A percentile compares a stretch with the other conserved stretches of the same genome.
Conservation (phyloP, 2,797 vertebrate genomes). For the Pipistrellus kuhlii region DNA sequence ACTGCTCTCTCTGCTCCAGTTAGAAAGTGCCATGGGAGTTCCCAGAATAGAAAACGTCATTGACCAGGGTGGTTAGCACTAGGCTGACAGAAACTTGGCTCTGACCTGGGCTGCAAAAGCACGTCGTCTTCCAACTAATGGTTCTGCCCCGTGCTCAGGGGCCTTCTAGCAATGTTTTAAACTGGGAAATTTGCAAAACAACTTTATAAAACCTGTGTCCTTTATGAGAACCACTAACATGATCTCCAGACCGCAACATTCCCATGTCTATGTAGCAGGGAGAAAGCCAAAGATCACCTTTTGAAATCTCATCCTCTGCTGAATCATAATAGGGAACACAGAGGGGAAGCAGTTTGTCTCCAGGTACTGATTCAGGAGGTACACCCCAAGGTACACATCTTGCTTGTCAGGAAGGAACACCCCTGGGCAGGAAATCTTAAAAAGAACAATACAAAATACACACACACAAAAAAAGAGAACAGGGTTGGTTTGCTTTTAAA, state of each 20-base stretch:
- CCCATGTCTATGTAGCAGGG: not conserved
- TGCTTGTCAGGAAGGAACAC: conserved; percentile 89
- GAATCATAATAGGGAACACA: conserved; percentile 89
- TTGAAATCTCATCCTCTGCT: conserved; percentile 90
- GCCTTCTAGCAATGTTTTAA: not conserved
- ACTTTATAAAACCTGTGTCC: not conserved
- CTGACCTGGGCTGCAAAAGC: conserved; percentile 50
- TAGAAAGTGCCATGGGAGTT: conserved; percentile 71
- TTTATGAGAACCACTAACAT: conserved; percentile 10
- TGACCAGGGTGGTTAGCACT: conserved; percentile 49
- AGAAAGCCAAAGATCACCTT: conserved; percentile 86
- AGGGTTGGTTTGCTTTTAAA: not conserved
- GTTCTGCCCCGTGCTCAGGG: not conserved
- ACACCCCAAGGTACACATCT: conserved; percentile 88
- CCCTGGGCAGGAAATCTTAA: conserved; percentile 89
- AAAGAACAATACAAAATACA: conserved; percentile 40
- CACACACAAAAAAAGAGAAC: conserved; percentile 36
- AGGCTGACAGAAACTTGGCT: conserved; percentile 68
- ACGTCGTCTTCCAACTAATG: not conserved
- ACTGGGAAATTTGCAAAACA: conserved; percentile 25
- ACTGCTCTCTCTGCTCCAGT: conserved; percentile 73
- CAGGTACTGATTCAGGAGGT: conserved; percentile 87
- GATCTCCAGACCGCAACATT: conserved; percentile 22
- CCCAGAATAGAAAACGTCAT: conserved; percentile 74
- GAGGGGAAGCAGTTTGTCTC: conserved; percentile 87